Evolutionary conservation across 1,140 invertebrate genomes (phyloP).

Genomic region (Zaprionus capensis): DNA sequence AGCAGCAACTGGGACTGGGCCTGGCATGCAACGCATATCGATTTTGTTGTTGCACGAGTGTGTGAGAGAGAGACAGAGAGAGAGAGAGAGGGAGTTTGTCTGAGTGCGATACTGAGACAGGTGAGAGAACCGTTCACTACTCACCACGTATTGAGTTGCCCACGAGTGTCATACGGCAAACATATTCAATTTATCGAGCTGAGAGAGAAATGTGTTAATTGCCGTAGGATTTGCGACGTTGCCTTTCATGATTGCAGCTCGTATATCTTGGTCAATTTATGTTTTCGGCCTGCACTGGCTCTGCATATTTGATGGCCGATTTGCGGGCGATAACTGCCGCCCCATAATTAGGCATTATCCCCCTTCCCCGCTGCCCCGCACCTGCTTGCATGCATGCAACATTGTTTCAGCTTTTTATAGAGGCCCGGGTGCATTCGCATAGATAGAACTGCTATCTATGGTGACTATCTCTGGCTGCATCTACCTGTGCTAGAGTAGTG

Average conservation of each 20-base stretch:
- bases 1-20: constrained; percentile 15
- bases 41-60: constrained; percentile 55
- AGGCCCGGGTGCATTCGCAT: constrained; percentile 22
- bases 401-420: not conserved
- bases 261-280: constrained; percentile 59
- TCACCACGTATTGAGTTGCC: constrained; percentile 62
- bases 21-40: constrained; percentile 61
- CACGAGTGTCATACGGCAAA: constrained; percentile 7
- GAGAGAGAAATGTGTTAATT: constrained; percentile 26
- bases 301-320: constrained; percentile 69
- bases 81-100: not conserved
- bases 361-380: not conserved
- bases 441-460: constrained; percentile 43
- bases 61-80: not conserved
- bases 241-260: constrained; percentile 63
- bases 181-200: constrained; percentile 48
- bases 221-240: constrained; percentile 13
- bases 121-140: constrained; percentile 29
- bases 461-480: constrained; percentile 51
- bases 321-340: constrained; percentile 67
- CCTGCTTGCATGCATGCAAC: constrained; percentile 22
- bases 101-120: constrained; percentile 18
- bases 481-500: constrained; percentile 40
- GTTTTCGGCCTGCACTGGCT: constrained; percentile 27
- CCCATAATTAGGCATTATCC: constrained; percentile 65